phyloP scores from a whole-genome alignment of 2,113 vertebrate species.

The Romanogobio albipinnatus region DNA sequence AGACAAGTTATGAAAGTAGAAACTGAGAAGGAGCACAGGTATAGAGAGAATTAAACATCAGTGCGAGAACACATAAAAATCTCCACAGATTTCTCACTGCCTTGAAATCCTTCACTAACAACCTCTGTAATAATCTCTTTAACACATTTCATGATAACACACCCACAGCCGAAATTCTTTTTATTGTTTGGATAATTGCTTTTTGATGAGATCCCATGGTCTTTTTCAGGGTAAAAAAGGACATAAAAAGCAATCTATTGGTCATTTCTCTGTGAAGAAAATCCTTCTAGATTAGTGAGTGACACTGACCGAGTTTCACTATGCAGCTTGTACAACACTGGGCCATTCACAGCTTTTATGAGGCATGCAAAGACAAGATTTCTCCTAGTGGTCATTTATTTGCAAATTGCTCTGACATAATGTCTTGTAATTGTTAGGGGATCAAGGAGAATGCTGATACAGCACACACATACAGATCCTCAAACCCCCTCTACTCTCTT shows the following conservation, averaged over 20 bases:
- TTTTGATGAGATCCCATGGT: conserved; percentile 1
- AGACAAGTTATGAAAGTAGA: conserved; percentile 26
- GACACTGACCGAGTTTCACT: neutral
- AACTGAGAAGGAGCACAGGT: neutral
- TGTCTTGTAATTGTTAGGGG: neutral
- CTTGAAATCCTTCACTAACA: conserved; percentile 10
- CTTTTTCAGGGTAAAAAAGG: conserved; percentile 11
- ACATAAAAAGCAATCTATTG: conserved; percentile 18
- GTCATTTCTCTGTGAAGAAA: neutral
- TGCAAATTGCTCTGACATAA: neutral
- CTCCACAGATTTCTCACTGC: neutral
- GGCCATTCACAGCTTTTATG: neutral
- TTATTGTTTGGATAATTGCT: conserved; percentile 12
- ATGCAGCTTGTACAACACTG: neutral
- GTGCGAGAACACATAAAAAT: neutral
- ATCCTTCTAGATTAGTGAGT: neutral
- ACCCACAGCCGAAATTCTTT: neutral
- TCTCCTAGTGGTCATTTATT: conserved; percentile 10
- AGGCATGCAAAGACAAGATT: neutral
- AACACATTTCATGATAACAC: neutral
- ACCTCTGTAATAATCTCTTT: neutral
- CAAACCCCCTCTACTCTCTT: conserved; percentile 11
- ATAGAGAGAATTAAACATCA: conserved; percentile 29
- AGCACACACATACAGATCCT: conserved; percentile 45
- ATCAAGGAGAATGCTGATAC: conserved; percentile 44